phyloP scores from a whole-genome alignment of 2,797 vertebrate species.

The Hybognathus amarus region DNA sequence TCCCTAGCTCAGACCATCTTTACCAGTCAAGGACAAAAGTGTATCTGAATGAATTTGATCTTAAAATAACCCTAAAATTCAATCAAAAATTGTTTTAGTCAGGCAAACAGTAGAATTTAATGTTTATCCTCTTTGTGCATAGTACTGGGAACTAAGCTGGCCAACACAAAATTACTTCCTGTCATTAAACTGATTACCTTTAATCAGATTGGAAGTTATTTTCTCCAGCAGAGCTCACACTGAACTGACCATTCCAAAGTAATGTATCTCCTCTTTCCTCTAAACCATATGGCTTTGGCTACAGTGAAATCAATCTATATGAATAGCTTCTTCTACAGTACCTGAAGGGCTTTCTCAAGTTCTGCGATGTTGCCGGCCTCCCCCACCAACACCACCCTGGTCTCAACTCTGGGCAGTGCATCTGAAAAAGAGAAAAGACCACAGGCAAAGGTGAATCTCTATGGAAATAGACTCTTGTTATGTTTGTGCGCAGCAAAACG shows the following conservation, averaged over 20 bases:
- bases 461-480: conserved; percentile 44
- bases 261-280: not conserved
- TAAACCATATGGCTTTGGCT: not conserved
- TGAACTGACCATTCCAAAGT: not conserved
- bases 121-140: not conserved
- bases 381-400: conserved; percentile 89
- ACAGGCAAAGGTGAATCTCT: conserved; percentile 37
- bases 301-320: not conserved
- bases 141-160: not conserved
- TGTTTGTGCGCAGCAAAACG: conserved; percentile 3
- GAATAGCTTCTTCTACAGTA: conserved; percentile 56
- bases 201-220: conserved; percentile 5
- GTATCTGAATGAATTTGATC: no score
- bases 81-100: not conserved
- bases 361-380: conserved; percentile 80
- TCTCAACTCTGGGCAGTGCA: conserved; percentile 89
- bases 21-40: not conserved
- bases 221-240: not conserved
- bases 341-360: conserved; percentile 90
- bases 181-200: conserved; percentile 2
- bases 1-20: not conserved
- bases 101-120: not conserved
- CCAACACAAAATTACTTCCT: conserved; percentile 4
- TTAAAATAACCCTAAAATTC: not conserved
- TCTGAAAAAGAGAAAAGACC: conserved; percentile 73